Evolutionary conservation across 2,113 vertebrate genomes (phyloP).

Genomic region (Climacteris rufus): DNA sequence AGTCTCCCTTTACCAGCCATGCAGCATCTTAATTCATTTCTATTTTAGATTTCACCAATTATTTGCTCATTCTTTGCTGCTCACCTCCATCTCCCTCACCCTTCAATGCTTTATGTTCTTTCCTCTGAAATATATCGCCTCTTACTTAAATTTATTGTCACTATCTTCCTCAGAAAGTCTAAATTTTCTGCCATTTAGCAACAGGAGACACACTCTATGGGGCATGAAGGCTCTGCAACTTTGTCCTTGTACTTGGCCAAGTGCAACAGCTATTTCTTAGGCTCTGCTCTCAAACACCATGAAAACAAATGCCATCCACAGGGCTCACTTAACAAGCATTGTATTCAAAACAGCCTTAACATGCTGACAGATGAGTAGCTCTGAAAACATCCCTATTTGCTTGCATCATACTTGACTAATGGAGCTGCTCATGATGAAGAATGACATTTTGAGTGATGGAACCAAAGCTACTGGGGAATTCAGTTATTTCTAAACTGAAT

Average conservation of each 20-base stretch:
- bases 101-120: neutral
- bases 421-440: neutral
- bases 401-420: neutral
- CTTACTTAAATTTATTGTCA: neutral
- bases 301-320: neutral
- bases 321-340: neutral
- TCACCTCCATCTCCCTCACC: neutral
- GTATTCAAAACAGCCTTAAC: neutral
- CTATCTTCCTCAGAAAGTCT: neutral
- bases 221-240: neutral
- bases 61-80: neutral
- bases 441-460: neutral
- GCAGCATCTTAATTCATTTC: neutral
- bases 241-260: neutral
- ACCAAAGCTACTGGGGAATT: neutral
- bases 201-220: rapidly evolving
- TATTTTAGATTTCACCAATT: neutral
- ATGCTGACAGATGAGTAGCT: neutral
- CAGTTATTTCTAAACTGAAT: neutral
- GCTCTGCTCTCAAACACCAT: neutral
- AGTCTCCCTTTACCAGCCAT: neutral
- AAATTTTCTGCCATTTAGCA: neutral
- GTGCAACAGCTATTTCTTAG: neutral
- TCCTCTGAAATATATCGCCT: neutral
- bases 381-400: neutral